A percentile compares a stretch with the other conserved stretches of the same genome.
Conservation (phyloP, 1,140 invertebrate species). For the Zaprionus lachaisei region DNA sequence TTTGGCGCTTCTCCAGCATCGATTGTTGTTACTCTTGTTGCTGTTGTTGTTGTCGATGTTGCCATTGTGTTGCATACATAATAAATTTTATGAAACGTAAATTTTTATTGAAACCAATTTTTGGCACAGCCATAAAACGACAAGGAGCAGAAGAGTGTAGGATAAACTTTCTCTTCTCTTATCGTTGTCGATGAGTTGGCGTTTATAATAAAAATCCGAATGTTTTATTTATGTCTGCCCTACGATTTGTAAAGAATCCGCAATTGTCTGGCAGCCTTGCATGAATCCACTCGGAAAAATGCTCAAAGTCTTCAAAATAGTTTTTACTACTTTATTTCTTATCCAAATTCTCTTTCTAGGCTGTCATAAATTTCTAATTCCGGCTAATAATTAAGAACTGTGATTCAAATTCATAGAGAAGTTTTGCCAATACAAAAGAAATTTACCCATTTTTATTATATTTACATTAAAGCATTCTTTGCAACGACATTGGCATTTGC, state of each 20-base stretch:
- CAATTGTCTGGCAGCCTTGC: neutral
- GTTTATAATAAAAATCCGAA: constrained; percentile 62
- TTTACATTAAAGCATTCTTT: constrained; percentile 4
- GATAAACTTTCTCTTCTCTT: constrained; percentile 31
- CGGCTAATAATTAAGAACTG: neutral
- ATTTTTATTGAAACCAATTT: constrained; percentile 82
- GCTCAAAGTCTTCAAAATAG: neutral
- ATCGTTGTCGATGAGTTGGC: constrained; percentile 27
- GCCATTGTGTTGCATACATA: constrained; percentile 79
- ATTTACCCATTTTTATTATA: neutral
- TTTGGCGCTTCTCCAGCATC: constrained; percentile 43
- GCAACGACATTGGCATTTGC: constrained; percentile 1
- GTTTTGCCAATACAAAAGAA: neutral
- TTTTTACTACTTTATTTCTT: neutral
- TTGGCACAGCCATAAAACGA: constrained; percentile 77
- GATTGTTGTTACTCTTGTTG: constrained; percentile 35
- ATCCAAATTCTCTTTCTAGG: neutral
- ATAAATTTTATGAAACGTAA: constrained; percentile 83
- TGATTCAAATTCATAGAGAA: neutral
- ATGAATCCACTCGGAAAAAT: neutral
- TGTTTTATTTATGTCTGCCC: constrained; percentile 69
- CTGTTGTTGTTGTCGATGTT: constrained; percentile 32
- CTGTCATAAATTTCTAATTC: neutral
- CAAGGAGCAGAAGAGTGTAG: constrained; percentile 54
- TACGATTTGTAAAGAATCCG: constrained; percentile 59